Conservation (phyloP, 2,888 invertebrate genomes). For the Anagyrus pseudococci region DNA sequence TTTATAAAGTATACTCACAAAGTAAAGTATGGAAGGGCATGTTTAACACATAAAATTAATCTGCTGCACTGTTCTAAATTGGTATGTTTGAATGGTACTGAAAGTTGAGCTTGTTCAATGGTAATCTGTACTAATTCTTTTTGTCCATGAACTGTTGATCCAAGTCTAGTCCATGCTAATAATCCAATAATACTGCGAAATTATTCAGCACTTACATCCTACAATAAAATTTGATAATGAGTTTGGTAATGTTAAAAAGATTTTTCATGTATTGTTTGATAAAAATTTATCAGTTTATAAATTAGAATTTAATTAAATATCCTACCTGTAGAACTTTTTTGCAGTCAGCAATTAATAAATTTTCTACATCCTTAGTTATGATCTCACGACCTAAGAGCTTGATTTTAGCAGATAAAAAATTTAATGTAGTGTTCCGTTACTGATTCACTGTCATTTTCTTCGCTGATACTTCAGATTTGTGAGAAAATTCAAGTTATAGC, state of each 20-base stretch:
- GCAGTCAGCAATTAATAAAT: constrained; percentile 80
- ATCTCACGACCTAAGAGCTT: constrained; percentile 79
- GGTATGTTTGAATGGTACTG: constrained; percentile 75
- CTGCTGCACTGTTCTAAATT: constrained; percentile 70
- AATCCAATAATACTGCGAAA: constrained; percentile 89
- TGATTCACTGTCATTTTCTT: constrained; percentile 72
- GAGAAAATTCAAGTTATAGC: constrained; percentile 73
- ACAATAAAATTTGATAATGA: no score
- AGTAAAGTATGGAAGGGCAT: constrained; percentile 88
- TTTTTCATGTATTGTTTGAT: background rate
- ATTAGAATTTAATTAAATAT: background rate
- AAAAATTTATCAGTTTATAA: no score
- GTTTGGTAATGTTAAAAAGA: no score
- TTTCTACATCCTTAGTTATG: constrained; percentile 85
- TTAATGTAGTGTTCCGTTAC: constrained; percentile 87
- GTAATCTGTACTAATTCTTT: constrained; percentile 87
- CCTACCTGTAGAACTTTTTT: constrained; percentile 80
- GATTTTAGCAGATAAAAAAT: constrained; percentile 83
- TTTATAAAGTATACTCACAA: constrained; percentile 67
- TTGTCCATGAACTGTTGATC: constrained; percentile 83
- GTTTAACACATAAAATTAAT: constrained; percentile 84
- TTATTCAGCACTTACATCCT: constrained; percentile 92
- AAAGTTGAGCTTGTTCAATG: constrained; percentile 85
- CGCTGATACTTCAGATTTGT: constrained; percentile 74
- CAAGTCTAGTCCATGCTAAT: constrained; percentile 80